Evolutionary conservation across 2,888 invertebrate genomes (phyloP).

Genomic region (Eutolmus rufibarbis): DNA sequence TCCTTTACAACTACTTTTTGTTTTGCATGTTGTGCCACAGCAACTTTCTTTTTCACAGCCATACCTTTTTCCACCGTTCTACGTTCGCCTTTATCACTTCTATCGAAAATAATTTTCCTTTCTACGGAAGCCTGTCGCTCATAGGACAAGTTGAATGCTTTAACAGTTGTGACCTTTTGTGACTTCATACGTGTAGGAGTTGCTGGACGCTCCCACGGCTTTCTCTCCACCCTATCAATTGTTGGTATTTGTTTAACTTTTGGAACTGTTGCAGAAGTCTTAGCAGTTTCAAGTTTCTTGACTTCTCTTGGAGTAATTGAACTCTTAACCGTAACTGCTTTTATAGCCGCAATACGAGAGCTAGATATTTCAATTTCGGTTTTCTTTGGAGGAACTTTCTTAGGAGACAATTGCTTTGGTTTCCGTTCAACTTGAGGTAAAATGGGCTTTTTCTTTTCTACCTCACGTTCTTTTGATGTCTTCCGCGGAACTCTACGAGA

Average conservation of each 20-base stretch:
- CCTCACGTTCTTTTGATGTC: background rate
- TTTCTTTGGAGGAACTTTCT: background rate
- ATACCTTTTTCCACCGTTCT: background rate
- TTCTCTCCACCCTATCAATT: background rate
- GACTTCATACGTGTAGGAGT: background rate
- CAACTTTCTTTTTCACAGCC: background rate
- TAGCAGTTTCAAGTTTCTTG: background rate
- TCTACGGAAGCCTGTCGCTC: constrained; percentile 36
- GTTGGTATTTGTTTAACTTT: background rate
- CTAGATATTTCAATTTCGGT: background rate
- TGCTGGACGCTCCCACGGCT: background rate
- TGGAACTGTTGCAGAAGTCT: background rate
- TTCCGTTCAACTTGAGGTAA: background rate
- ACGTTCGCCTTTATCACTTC: background rate
- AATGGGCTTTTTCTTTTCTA: background rate
- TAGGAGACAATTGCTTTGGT: background rate
- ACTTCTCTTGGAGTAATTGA: background rate
- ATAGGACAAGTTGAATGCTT: constrained; percentile 40
- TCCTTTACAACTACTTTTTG: background rate
- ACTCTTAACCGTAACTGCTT: background rate
- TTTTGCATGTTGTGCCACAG: background rate
- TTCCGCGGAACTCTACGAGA: background rate
- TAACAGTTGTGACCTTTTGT: constrained; percentile 38
- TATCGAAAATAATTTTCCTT: background rate
- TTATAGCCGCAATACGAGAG: background rate